Conservation (phyloP, 2,888 invertebrate genomes). For the Prenolepis imparis region DNA sequence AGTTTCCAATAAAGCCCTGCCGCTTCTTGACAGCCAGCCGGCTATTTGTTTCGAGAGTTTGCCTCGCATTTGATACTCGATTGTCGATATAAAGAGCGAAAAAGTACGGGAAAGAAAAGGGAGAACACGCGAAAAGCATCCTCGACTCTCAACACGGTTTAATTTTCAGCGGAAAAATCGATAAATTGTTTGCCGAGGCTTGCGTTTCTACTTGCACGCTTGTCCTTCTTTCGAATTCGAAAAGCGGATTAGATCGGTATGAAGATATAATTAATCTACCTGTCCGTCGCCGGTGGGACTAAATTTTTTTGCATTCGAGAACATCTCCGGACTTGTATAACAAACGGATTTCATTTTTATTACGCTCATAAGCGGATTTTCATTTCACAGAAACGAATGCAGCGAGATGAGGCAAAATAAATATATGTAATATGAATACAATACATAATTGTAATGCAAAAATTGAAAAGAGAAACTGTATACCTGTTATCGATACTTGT, state of each 20-base stretch:
- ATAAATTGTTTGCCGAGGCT: slow-evolving; percentile 11
- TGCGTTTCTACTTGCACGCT: slow-evolving; percentile 13
- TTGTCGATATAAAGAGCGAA: not conserved
- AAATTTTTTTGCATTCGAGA: not conserved
- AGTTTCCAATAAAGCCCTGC: not conserved
- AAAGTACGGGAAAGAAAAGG: not conserved
- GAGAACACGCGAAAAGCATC: not conserved
- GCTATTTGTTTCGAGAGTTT: slow-evolving; percentile 15
- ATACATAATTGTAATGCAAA: not conserved
- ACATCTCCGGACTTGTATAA: not conserved
- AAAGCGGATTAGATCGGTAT: slow-evolving; percentile 25
- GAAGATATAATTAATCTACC: slow-evolving; percentile 35
- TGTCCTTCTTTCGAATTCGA: not conserved
- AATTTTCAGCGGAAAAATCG: slow-evolving; percentile 28
- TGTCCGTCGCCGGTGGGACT: not conserved
- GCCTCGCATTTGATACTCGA: not conserved
- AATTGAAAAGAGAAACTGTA: not conserved
- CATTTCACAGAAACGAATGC: slow-evolving; percentile 7
- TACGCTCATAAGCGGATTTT: not conserved
- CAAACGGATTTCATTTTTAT: slow-evolving; percentile 23
- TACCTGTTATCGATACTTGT: not conserved
- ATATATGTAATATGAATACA: not conserved
- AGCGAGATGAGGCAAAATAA: not conserved
- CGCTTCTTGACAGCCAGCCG: not conserved
- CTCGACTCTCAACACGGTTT: not conserved